phyloP scores from a whole-genome alignment of 2,797 vertebrate genomes.

The Gymnoscopelus braueri region DNA sequence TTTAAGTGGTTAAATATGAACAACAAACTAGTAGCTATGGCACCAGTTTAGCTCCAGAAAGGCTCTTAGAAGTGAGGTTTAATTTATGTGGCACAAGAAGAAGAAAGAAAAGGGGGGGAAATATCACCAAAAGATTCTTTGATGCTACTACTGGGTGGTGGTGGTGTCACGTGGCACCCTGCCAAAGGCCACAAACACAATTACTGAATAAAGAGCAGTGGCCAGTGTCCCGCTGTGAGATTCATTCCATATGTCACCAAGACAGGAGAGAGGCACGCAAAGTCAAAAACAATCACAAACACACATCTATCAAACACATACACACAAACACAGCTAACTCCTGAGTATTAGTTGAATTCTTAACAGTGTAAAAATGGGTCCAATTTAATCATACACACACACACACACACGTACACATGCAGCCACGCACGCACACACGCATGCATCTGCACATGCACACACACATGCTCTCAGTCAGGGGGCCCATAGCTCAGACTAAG shows the following conservation, averaged over 20 bases:
- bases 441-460: conserved; percentile 11
- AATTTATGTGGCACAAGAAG: conserved; percentile 44
- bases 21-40: conserved; percentile 62
- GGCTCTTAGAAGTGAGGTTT: conserved; percentile 38
- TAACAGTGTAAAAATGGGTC: no score
- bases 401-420: no score
- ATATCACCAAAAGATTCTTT: conserved; percentile 62
- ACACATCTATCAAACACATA: no score
- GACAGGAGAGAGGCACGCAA: conserved; percentile 47
- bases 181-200: conserved; percentile 71
- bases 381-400: no score
- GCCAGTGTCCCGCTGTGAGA: conserved; percentile 60
- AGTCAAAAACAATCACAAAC: conserved; percentile 7
- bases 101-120: conserved; percentile 15
- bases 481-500: no score
- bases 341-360: no score
- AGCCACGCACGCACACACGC: conserved; percentile 4
- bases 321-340: no score
- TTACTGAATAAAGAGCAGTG: conserved; percentile 58
- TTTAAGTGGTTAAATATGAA: conserved; percentile 5
- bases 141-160: conserved; percentile 55
- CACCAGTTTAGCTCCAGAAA: conserved; percentile 62
- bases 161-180: conserved; percentile 66
- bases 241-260: conserved; percentile 63
- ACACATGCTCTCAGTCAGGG: neutral